phyloP scores from a whole-genome alignment of 2,113 vertebrate species.

The Caranx ignobilis region DNA sequence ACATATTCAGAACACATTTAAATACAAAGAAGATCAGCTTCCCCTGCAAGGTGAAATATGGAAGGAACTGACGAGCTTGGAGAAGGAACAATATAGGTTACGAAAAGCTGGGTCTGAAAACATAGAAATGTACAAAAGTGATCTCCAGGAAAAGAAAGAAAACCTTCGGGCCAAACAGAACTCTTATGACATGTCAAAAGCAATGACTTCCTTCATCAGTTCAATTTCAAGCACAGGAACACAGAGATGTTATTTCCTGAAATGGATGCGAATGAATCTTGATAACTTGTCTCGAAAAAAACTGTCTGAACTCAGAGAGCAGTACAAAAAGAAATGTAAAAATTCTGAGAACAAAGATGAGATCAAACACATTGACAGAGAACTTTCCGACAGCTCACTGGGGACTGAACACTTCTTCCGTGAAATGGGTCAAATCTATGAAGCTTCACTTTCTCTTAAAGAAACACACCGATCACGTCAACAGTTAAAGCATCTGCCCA shows the following conservation, averaged over 20 bases:
- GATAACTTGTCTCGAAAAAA: slow-evolving; percentile 62
- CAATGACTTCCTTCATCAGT: slow-evolving; percentile 68
- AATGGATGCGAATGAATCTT: slow-evolving; percentile 79
- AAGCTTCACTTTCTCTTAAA: slow-evolving; percentile 74
- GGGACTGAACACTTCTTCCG: slow-evolving; percentile 86
- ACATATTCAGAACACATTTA: slow-evolving; percentile 45
- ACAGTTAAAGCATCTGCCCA: slow-evolving; percentile 70
- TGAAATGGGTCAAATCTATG: slow-evolving; percentile 88
- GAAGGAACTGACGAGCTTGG: slow-evolving; percentile 70
- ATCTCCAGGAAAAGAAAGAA: slow-evolving; percentile 49
- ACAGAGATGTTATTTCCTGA: slow-evolving; percentile 76
- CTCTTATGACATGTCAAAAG: slow-evolving; percentile 39
- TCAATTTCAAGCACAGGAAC: slow-evolving; percentile 55
- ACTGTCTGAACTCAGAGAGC: slow-evolving; percentile 49
- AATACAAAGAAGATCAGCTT: slow-evolving; percentile 74
- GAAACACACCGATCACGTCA: not conserved
- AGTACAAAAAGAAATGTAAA: slow-evolving; percentile 66
- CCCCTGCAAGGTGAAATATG: slow-evolving; percentile 72
- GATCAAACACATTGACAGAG: slow-evolving; percentile 66
- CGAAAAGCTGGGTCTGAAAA: slow-evolving; percentile 51
- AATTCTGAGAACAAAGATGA: slow-evolving; percentile 63
- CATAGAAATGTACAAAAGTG: slow-evolving; percentile 68
- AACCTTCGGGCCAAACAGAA: slow-evolving; percentile 58
- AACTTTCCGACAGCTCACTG: slow-evolving; percentile 80
- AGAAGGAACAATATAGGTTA: slow-evolving; percentile 78